Base-by-base conservation (phyloP, 2,797 vertebrate species). In the Zenarchopterus dispar region DNA sequence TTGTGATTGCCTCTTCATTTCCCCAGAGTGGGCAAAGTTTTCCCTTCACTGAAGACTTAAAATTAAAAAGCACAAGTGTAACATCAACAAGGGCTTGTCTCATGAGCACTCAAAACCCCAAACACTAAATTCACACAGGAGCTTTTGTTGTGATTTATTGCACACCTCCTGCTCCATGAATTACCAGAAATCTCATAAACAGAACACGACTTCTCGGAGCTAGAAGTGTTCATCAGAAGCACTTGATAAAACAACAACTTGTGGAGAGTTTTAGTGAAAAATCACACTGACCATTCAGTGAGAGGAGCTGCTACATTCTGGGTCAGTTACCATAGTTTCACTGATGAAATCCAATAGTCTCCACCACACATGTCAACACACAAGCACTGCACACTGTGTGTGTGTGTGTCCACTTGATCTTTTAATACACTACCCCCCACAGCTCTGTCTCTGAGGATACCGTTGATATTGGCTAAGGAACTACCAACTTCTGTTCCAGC, bases 401-500 rank as follows among this genome's bases (percentile, higher is more conserved):
- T 51, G 47, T 54, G 47, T 62, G 65, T 62, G 65, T 75, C 72
- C 47, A 8, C 62, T 67, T 74, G 62, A 73, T 87, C 78, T 84
- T 70, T 75, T 75, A 74, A 80, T 81, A 63, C 53, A 48, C 48
- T 73, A 26, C 75, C 70, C 78, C 80, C 75, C 54, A 19, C 45
- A 56, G 67, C 66, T 83, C 52, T 17, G 74, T 91, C 75, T 80
- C 89, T 82, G 74, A 52, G 88, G 81, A 64, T 64, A 84, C 81
- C 56, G 81, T 75, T 85, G 86, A 80, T 80, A 83, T 77, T 85
- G 87, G 76, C 80, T 75, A 67, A 73, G 75, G 62, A 62, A 68
- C 59, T 73, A 70, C 65, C 48, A 46, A 73, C 33, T 56, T 66
- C 53, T 64, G 22, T 68, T 77, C 74, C 63, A 65, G 73, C 73